These are phyloP conservation scores for Prietella phreatophila DNA, from an alignment of 2,113 vertebrate genomes.

Conservation along the genomic window DNA sequence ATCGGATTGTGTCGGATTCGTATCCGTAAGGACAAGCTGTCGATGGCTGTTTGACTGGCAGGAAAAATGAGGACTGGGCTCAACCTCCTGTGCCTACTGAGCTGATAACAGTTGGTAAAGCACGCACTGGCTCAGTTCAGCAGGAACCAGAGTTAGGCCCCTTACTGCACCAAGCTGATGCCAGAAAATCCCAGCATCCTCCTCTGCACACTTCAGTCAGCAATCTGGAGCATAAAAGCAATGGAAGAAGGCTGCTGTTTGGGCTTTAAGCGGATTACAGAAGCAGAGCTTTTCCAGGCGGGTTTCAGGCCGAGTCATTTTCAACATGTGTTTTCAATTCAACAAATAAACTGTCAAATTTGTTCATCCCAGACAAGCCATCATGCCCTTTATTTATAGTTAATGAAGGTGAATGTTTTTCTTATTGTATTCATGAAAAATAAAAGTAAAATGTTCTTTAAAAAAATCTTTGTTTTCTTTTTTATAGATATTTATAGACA, in stretches of 20 bases:
- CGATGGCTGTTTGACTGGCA: slow-evolving; percentile 24
- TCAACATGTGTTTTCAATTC: slow-evolving; percentile 27
- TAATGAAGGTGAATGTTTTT: slow-evolving; percentile 4
- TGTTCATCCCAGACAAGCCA: slow-evolving; percentile 2
- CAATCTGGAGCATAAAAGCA: slow-evolving; percentile 9
- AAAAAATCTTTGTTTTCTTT: background rate
- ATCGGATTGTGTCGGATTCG: background rate
- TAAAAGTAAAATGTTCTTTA: background rate
- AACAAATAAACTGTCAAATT: slow-evolving; percentile 31
- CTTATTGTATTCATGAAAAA: background rate
- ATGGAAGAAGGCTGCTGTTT: slow-evolving; percentile 74
- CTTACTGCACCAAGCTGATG: slow-evolving; percentile 60
- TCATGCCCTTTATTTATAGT: slow-evolving; percentile 2
- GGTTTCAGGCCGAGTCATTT: slow-evolving; percentile 20
- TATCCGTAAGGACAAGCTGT: background rate
- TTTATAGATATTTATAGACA: slow-evolving; percentile 14
- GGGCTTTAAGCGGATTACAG: slow-evolving; percentile 65
- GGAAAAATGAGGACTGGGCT: slow-evolving; percentile 63
- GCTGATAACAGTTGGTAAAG: slow-evolving; percentile 79
- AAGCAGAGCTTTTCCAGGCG: slow-evolving; percentile 73
- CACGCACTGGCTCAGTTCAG: slow-evolving; percentile 82
- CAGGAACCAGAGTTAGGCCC: slow-evolving; percentile 83
- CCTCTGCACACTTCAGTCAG: slow-evolving; percentile 10
- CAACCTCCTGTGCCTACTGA: slow-evolving; percentile 84
- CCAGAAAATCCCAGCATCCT: slow-evolving; percentile 9